Evolutionary conservation across 2,113 vertebrate species (phyloP).

Genomic region (Dasyurus viverrinus): DNA sequence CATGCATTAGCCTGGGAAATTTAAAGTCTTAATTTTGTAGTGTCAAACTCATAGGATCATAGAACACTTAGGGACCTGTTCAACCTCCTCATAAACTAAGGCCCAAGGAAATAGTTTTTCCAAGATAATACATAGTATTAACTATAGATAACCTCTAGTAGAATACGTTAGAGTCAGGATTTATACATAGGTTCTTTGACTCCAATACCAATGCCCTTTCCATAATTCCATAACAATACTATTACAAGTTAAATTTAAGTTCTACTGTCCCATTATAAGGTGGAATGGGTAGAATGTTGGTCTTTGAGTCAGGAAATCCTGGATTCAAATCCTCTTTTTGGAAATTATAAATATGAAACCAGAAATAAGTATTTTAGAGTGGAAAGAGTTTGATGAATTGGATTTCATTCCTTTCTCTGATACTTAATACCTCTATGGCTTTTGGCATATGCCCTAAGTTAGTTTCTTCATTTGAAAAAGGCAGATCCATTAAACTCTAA

Average conservation of each 20-base stretch:
- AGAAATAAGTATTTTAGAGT: neutral
- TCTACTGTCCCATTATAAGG: neutral
- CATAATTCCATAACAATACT: neutral
- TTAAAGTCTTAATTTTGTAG: neutral
- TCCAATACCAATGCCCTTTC: neutral
- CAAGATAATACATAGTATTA: neutral
- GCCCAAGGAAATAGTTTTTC: neutral
- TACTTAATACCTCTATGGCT: neutral
- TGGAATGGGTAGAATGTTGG: neutral
- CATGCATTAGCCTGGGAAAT: neutral
- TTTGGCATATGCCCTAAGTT: neutral
- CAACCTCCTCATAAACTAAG: neutral
- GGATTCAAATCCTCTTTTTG: neutral
- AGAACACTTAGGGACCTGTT: neutral
- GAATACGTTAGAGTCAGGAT: neutral
- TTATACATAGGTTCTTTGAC: neutral
- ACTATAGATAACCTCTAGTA: neutral
- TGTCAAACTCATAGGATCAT: neutral
- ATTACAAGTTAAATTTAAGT: conserved; percentile 13
- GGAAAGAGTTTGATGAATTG: neutral
- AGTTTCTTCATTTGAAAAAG: neutral
- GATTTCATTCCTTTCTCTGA: neutral
- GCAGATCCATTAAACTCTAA: neutral
- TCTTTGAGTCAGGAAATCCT: neutral
- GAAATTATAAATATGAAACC: neutral